Evolutionary conservation across 2,113 vertebrate species (phyloP).

Genomic region (Pao palembangensis): DNA sequence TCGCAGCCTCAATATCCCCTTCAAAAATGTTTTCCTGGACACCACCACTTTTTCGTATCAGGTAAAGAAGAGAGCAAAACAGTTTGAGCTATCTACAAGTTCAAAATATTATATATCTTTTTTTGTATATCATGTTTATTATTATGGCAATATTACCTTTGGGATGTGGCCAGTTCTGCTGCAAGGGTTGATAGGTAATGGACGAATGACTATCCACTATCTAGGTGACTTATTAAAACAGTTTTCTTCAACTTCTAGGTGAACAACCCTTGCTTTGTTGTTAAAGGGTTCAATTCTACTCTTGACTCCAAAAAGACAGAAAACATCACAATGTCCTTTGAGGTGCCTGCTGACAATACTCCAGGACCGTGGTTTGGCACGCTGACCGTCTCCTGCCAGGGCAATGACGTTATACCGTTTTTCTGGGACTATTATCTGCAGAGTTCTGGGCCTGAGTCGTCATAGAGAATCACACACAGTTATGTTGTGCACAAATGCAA

Average conservation of each 20-base stretch:
- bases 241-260: conserved; percentile 50
- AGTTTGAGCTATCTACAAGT: background rate
- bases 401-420: conserved; percentile 37
- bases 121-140: too few species aligned
- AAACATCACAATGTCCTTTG: conserved; percentile 71
- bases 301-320: conserved; percentile 72
- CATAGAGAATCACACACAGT: background rate
- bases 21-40: conserved; percentile 85
- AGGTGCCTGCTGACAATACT: conserved; percentile 45
- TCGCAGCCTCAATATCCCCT: conserved; percentile 74
- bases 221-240: background rate
- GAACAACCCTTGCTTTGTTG: conserved; percentile 76
- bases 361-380: conserved; percentile 68
- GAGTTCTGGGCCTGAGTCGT: conserved; percentile 61
- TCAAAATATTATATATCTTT: background rate
- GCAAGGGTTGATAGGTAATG: background rate
- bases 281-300: conserved; percentile 67
- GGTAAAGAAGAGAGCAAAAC: conserved; percentile 6
- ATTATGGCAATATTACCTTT: too few species aligned
- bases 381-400: conserved; percentile 73
- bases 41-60: conserved; percentile 68
- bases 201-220: background rate
- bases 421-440: conserved; percentile 84
- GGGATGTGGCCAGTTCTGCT: too few species aligned
- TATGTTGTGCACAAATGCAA: too few species aligned